A percentile compares a stretch with the other conserved stretches of the same genome.
Conservation (phyloP, 2,888 invertebrate species). For the Aquatica leii region DNA sequence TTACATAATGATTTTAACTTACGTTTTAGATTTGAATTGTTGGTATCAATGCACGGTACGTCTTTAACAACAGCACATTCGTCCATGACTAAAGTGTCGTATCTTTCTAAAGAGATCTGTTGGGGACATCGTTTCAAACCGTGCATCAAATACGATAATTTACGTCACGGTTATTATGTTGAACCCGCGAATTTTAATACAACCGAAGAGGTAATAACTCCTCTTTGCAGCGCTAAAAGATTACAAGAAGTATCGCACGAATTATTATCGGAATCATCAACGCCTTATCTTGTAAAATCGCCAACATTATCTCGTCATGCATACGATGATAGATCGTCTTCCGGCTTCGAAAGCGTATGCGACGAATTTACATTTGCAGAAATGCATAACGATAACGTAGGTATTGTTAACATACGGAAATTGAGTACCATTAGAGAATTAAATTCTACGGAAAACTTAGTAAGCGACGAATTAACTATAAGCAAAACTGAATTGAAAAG, state of each 20-base stretch:
- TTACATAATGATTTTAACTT: slow-evolving; percentile 5
- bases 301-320: slow-evolving; percentile 12
- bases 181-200: slow-evolving; percentile 71
- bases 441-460: slow-evolving; percentile 27
- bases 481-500: too few species aligned
- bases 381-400: neutral
- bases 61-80: slow-evolving; percentile 79
- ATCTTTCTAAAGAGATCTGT: slow-evolving; percentile 79
- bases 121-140: slow-evolving; percentile 83
- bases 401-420: slow-evolving; percentile 10
- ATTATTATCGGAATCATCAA: neutral
- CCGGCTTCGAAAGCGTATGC: slow-evolving; percentile 25
- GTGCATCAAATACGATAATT: slow-evolving; percentile 63
- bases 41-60: slow-evolving; percentile 83
- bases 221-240: slow-evolving; percentile 86
- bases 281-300: slow-evolving; percentile 15
- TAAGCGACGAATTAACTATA: neutral
- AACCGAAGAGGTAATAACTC: slow-evolving; percentile 75
- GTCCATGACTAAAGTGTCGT: slow-evolving; percentile 79
- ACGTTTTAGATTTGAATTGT: slow-evolving; percentile 76
- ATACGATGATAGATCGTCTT: slow-evolving; percentile 15
- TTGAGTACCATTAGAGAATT: slow-evolving; percentile 29
- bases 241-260: slow-evolving; percentile 68
- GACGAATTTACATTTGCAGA: slow-evolving; percentile 15
- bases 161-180: slow-evolving; percentile 67